Conservation (phyloP, 1,140 invertebrate species). For the Choristoneura fumiferana region DNA sequence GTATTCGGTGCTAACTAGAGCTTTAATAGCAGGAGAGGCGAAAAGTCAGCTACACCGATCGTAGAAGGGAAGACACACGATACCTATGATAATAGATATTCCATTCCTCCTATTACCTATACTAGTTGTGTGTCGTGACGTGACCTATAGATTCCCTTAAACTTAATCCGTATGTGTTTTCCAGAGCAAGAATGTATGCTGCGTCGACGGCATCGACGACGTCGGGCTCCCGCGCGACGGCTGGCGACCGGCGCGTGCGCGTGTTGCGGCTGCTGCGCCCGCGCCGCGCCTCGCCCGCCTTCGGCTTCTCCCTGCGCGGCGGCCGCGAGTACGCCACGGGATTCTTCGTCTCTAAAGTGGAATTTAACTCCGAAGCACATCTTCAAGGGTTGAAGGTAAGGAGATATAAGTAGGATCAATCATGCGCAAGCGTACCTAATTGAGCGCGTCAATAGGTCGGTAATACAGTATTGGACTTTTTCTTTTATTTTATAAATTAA, state of each 20-base stretch:
- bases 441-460: too few relatives aligned
- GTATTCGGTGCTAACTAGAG: too few relatives aligned
- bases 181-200: constrained; percentile 56
- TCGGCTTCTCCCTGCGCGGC: constrained; percentile 94
- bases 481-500: too few relatives aligned
- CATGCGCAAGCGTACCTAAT: too few relatives aligned
- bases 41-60: too few relatives aligned
- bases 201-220: constrained; percentile 69
- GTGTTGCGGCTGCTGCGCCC: constrained; percentile 68
- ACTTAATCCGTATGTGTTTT: constrained; percentile 18
- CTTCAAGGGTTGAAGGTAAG: constrained; percentile 91
- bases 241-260: constrained; percentile 58
- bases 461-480: too few relatives aligned
- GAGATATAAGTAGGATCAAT: not conserved
- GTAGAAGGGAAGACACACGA: too few relatives aligned
- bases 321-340: constrained; percentile 95
- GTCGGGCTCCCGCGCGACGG: constrained; percentile 38
- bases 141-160: too few relatives aligned
- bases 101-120: too few relatives aligned
- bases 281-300: constrained; percentile 57
- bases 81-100: too few relatives aligned
- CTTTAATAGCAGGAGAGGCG: too few relatives aligned
- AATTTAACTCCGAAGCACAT: constrained; percentile 90
- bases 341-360: constrained; percentile 94
- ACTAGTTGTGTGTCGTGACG: too few relatives aligned